Evolutionary conservation across 2,797 vertebrate genomes (phyloP).

Genomic region (Triplophysa yarkandensis): DNA sequence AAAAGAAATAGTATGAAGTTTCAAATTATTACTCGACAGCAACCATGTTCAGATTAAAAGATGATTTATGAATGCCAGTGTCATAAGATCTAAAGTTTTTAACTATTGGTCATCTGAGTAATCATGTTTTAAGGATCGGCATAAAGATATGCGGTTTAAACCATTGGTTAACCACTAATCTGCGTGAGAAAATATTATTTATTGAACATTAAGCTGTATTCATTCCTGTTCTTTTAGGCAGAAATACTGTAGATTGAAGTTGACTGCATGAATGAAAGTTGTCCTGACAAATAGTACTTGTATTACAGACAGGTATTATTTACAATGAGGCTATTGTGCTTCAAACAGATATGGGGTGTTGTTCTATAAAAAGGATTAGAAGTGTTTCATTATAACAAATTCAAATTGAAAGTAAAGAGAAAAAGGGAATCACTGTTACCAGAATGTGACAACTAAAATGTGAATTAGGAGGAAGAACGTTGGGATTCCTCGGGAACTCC

Average conservation of each 20-base stretch:
- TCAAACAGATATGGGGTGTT: background rate
- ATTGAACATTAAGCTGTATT: background rate
- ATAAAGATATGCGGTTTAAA: too few species aligned
- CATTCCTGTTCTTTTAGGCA: too few species aligned
- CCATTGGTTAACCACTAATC: background rate
- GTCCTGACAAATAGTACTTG: background rate
- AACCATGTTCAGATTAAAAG: too few species aligned
- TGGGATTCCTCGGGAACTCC: conserved; percentile 24
- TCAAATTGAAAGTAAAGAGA: background rate
- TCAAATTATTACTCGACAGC: too few species aligned
- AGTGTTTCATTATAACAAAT: background rate
- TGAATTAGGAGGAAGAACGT: conserved; percentile 1
- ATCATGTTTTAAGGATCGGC: too few species aligned
- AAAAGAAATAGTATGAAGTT: too few species aligned
- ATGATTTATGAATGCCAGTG: too few species aligned
- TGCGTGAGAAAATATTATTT: background rate
- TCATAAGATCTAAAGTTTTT: too few species aligned
- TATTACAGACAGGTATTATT: background rate
- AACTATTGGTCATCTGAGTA: too few species aligned
- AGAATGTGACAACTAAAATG: conserved; percentile 10
- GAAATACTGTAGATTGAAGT: background rate
- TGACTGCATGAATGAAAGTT: background rate
- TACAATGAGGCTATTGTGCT: background rate
- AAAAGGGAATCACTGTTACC: conserved; percentile 14
- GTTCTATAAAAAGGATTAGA: background rate